Evolutionary conservation across 2,888 invertebrate species (phyloP), one percentile per base, ranked within the genome.

Genomic region (Nymphalis urticae): DNA sequence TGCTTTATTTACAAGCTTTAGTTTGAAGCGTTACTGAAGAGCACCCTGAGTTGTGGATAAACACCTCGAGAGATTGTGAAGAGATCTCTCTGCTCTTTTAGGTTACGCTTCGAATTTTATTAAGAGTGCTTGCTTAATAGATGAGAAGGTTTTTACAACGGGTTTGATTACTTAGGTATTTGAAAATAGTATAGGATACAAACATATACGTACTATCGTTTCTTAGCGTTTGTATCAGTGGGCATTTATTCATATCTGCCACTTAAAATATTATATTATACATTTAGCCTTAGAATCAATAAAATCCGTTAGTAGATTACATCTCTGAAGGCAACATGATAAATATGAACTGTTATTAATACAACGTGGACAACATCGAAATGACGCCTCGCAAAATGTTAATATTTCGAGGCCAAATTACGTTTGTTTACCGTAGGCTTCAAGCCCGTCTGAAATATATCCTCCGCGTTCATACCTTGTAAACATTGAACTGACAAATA

Each of bases 401-500:
- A 68, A 70, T 62, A 71, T 68, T 56, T 66, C 64, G 71, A 66
- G 66, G 69, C 64, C 61, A 54, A 72, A 53, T 69, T 62, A 66
- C 59, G 59, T 66, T 58, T 73, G 74, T 73, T 74, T 74, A 74
- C 70, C 36, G 56, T 56, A 69, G 64, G 60, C 68, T 72, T 56
- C 59, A 47, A 66, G 71, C 66, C 64, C 64, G 68, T 63, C 62
- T 70, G 73, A 69, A 69, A 75, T 73, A 72, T 72, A 72, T 70
- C 66, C 63, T 54, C 66, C 67, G 69, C 64, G 71, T 72, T 72
- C 68, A 73, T 66, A 71, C 70, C 68, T 61, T 64, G 71, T 73
- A 73, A 74, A 74, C 71, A 74, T 51, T 64, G 60, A 67, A 65
- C 74, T 72, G 72, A 72, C 68, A 73, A 75, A 71, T 74, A 72